These are phyloP conservation scores for Eristalis intricaria DNA, from an alignment of 2,888 invertebrate genomes.

Conservation along the genomic window DNA sequence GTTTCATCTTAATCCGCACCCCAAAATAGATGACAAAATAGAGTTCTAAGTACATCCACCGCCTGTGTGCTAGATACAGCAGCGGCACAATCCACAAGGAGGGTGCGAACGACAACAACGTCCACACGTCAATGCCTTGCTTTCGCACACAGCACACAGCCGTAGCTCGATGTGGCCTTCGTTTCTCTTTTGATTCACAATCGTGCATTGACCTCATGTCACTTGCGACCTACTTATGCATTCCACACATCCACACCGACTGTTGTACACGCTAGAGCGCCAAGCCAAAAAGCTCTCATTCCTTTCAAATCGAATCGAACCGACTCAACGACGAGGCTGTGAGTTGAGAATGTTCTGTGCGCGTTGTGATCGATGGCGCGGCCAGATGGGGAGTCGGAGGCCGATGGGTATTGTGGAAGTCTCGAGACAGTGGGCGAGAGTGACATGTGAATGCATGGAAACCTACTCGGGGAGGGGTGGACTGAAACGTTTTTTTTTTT, in stretches of 20 bases:
- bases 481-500: too few relatives aligned
- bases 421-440: neutral
- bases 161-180: conserved; percentile 73
- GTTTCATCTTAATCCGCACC: neutral
- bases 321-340: neutral
- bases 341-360: neutral
- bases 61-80: conserved; percentile 29
- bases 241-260: conserved; percentile 2
- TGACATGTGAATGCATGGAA: neutral
- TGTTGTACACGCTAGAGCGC: neutral
- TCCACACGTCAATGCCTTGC: neutral
- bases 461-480: neutral
- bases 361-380: neutral
- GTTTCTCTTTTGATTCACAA: conserved; percentile 73
- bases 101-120: neutral
- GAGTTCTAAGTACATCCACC: conserved; percentile 15
- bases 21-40: neutral
- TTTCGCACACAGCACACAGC: conserved; percentile 12
- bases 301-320: neutral
- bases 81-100: neutral
- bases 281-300: conserved; percentile 22
- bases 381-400: neutral
- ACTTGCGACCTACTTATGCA: conserved; percentile 74
- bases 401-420: neutral
- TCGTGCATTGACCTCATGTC: conserved; percentile 74